Evolutionary conservation across 2,113 vertebrate genomes (phyloP), one percentile per base, ranked within the genome.

Genomic region (Cyanoramphus novaezelandiae): DNA sequence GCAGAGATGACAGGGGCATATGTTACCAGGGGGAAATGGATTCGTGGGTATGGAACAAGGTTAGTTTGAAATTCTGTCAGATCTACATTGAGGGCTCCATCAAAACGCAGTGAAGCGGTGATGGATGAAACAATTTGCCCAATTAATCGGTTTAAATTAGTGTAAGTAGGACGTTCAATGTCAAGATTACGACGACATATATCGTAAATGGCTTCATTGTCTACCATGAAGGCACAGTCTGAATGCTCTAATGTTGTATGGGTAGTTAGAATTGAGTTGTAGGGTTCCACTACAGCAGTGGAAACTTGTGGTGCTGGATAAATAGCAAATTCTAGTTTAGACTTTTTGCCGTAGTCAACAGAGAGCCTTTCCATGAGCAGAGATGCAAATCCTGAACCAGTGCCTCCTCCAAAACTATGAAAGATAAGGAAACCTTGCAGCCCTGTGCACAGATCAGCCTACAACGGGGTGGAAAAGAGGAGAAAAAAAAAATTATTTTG

Each of bases 11-110:
- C 98, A 0, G 98, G 99, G 25, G 98, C 98, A 0, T 98, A 99
- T 13, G 98, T 99, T 59, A 98, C 98, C 88, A 99, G 95, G 5
- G 98, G 98, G 94, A 99, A 99, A 96, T 99, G 98, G 95, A 99
- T 99, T 81, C 98, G 98, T 70, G 98, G 99, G 86, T 99, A 99
- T 7, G 98, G 99, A 82, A 99, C 98, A 19, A 98, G 92, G 93
- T 98, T 98, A 65, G 97, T 98, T 92, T 98, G 97, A 92, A 98
- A 98, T 82, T 98, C 97, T 8, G 97, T 98, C 75, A 98, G 86
- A 80, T 98, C 98, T 52, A 98, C 97, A 8, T 98, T 98, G 68
- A 98, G 95, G 60, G 98, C 97, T 64, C 97, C 97, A 46, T 98
- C 98, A 41, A 98, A 98, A 70, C 95, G 93, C 82, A 98, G 87